Conservation (phyloP, 2,797 vertebrate species). For the Rallus crepitans region DNA sequence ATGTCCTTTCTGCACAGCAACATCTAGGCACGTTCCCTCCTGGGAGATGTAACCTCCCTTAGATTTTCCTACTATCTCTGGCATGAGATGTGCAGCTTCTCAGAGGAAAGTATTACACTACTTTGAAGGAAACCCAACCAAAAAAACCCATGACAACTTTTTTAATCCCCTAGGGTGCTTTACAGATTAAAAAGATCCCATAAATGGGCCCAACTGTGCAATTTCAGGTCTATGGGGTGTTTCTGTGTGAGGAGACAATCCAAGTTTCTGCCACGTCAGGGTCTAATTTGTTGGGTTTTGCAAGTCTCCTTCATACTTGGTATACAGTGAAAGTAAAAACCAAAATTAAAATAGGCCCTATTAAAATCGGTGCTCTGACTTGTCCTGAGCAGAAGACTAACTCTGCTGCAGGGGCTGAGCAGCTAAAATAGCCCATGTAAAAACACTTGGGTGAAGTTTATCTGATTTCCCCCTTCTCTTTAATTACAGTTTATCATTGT, state of each 20-base stretch:
- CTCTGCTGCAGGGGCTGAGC: background rate
- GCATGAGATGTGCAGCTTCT: background rate
- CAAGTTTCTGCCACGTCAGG: background rate
- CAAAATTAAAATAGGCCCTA: background rate
- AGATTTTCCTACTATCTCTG: slow-evolving; percentile 5
- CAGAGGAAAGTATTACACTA: background rate
- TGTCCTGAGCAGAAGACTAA: background rate
- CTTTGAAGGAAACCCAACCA: slow-evolving; percentile 41
- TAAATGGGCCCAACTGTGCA: slow-evolving; percentile 14
- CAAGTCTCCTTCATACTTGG: background rate
- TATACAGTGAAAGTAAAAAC: background rate
- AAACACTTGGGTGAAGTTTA: background rate
- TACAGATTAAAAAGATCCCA: slow-evolving; percentile 28
- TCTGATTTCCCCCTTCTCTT: background rate
- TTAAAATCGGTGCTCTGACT: background rate
- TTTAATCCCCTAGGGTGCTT: background rate
- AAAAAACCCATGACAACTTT: background rate
- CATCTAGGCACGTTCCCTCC: background rate
- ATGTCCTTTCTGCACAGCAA: background rate
- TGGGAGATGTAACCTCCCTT: slow-evolving; percentile 1
- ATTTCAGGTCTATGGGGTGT: background rate
- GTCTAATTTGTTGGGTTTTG: background rate
- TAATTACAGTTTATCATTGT: background rate
- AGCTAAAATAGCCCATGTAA: background rate
- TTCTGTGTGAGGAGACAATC: background rate